A percentile compares a stretch with the other conserved stretches of the same genome.
phyloP scores from a whole-genome alignment of 2,888 invertebrate species.

The Meandrusa payeni region DNA sequence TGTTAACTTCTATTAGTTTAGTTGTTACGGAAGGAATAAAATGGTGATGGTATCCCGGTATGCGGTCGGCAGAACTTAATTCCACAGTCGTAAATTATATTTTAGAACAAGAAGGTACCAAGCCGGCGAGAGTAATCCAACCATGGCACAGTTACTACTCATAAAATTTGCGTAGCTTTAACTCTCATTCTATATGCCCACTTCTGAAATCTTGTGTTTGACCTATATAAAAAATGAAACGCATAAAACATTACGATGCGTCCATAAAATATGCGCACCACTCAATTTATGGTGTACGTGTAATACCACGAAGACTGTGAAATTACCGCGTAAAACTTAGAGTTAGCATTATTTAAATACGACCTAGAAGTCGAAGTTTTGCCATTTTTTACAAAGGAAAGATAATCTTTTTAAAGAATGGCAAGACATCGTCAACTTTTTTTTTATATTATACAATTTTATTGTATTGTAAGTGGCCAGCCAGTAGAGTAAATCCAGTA shows the following conservation, averaged over 20 bases:
- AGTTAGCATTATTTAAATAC: too few relatives aligned
- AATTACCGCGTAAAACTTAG: too few relatives aligned
- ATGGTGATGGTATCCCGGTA: not conserved
- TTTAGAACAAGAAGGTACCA: slow-evolving; percentile 9
- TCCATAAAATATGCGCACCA: slow-evolving; percentile 47
- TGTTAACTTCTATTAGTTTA: not conserved
- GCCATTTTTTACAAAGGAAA: too few relatives aligned
- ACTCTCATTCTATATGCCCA: slow-evolving; percentile 2
- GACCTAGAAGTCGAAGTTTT: too few relatives aligned
- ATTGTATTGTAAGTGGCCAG: too few relatives aligned
- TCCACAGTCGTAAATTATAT: slow-evolving; percentile 7
- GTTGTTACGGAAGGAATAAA: not conserved
- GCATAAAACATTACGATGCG: slow-evolving; percentile 57
- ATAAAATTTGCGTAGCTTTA: slow-evolving; percentile 9
- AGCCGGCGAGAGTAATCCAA: slow-evolving; percentile 3
- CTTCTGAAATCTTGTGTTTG: slow-evolving; percentile 2
- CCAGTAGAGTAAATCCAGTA: too few relatives aligned
- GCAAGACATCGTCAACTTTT: too few relatives aligned
- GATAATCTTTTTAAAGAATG: too few relatives aligned
- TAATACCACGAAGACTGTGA: too few relatives aligned
- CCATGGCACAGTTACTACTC: slow-evolving; percentile 12
- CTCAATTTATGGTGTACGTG: too few relatives aligned
- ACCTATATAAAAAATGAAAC: slow-evolving; percentile 28
- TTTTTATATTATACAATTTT: too few relatives aligned
- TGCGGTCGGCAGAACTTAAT: slow-evolving; percentile 10